These are phyloP conservation scores for Diadegma fenestrale DNA, from an alignment of 2,888 invertebrate genomes.

Conservation along the genomic window DNA sequence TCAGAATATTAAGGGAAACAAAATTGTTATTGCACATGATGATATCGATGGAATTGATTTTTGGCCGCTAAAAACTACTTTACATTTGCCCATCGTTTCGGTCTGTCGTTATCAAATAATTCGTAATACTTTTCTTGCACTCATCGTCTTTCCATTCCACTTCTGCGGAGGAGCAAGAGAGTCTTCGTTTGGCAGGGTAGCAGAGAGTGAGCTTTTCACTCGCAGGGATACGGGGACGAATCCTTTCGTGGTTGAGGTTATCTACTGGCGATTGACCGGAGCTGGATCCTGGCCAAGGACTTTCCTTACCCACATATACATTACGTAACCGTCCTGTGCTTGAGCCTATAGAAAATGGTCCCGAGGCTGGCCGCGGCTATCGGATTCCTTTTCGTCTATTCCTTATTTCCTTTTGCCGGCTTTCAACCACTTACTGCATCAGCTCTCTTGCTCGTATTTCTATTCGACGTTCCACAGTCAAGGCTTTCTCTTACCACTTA, in stretches of 20 bases:
- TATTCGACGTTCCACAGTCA: conserved; percentile 48
- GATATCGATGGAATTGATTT: conserved; percentile 51
- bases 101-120: conserved; percentile 34
- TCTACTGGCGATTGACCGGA: conserved; percentile 79
- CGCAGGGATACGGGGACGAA: conserved; percentile 65
- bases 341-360: conserved; percentile 55
- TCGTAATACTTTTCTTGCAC: conserved; percentile 18
- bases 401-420: conserved; percentile 36
- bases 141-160: conserved; percentile 31
- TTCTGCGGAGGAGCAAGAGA: not conserved
- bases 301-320: conserved; percentile 51
- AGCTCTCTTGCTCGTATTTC: conserved; percentile 40
- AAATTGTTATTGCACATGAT: not conserved
- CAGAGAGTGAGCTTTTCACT: conserved; percentile 69
- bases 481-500: conserved; percentile 38
- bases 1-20: conserved; percentile 2
- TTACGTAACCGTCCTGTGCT: conserved; percentile 46
- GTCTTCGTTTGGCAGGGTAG: conserved; percentile 36
- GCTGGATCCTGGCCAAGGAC: conserved; percentile 77
- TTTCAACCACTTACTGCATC: conserved; percentile 55
- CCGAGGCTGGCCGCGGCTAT: conserved; percentile 39
- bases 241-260: conserved; percentile 71
- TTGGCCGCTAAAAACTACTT: conserved; percentile 12
- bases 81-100: conserved; percentile 31
- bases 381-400: conserved; percentile 51